Evolutionary conservation across 2,888 invertebrate genomes (phyloP).

Genomic region (Incurvaria masculella): DNA sequence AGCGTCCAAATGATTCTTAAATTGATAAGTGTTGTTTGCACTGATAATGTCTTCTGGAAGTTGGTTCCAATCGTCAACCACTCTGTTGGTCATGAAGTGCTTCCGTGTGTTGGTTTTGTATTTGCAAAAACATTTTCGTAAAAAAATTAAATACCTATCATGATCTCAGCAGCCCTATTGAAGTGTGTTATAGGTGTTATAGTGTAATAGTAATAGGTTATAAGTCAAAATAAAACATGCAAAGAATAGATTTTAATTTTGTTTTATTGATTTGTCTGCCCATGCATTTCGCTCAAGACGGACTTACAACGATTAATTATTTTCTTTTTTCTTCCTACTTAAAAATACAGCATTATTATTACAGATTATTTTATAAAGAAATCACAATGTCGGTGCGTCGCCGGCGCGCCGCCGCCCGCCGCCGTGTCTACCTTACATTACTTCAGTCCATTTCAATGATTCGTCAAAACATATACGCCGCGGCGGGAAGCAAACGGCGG

Average conservation of each 20-base stretch:
- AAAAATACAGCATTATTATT: constrained; percentile 41
- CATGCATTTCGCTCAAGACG: constrained; percentile 45
- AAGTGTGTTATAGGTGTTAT: no score
- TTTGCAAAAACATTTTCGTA: no score
- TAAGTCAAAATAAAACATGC: constrained; percentile 31
- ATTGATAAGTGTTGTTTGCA: no score
- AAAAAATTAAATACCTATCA: no score
- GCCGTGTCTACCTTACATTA: constrained; percentile 1
- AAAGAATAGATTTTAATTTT: constrained; percentile 42
- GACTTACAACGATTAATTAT: constrained; percentile 52
- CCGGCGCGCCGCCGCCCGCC: constrained; percentile 22
- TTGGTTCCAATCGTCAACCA: no score
- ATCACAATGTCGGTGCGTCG: constrained; percentile 44
- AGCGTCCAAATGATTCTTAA: no score
- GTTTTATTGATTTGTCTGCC: constrained; percentile 53
- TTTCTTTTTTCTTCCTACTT: constrained; percentile 43
- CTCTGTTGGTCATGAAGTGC: no score
- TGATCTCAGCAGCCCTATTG: no score
- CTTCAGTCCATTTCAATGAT: background rate
- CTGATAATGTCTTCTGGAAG: no score
- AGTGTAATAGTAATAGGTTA: no score
- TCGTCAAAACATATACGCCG: background rate
- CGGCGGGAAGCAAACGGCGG: background rate
- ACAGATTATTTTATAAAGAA: constrained; percentile 41
- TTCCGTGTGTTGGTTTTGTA: no score